Evolutionary conservation across 1,140 invertebrate species (phyloP), one percentile per base, ranked within the genome.

Genomic region (Trichonephila clavata): DNA sequence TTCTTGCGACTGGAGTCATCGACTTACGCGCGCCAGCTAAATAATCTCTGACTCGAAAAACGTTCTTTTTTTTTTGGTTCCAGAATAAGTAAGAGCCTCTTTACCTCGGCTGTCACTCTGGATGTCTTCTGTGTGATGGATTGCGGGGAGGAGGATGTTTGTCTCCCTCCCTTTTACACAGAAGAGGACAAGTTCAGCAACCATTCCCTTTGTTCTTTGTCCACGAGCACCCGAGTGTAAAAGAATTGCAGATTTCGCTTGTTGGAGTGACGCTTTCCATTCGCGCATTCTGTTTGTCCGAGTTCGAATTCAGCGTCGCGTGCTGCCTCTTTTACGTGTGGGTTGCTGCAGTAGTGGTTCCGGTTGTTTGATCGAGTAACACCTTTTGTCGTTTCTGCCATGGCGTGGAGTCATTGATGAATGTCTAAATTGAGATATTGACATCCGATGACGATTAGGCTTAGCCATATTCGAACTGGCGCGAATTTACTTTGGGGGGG

Each of bases 61-160:
- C n/a, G 18, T 50, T 24, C 10, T 57, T 5, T n/a, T 8, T 57
- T 57, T 24, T 24, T 21, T 50, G 50, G 13, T n/a, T 10, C 16
- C 16, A 16, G 57, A 87, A 87, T 87, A 65, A 87, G 65, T 65
- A 84, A 84, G 50, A 60, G 83, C 39, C 87, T 71, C 65, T 50
- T 71, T 89, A 89, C 87, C 61, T 50, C 61, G 20, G 10, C 87
- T 89, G 87, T 89, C 87, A 89, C 87, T 89, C 63, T 77, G n/a
- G 21, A 89, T 89, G 87, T 89, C 87, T 77, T 77, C 87, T 32
- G 32, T 89, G n/a, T 89, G 87, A 89, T 89, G 87, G 87, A 89
- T 89, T 89, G 87, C 87, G 63, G 16, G 4, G 3, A 27, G 27
- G 59, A 16, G 24, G 57, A 59, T 6, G 4, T 13, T 6, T 13